A percentile compares a stretch with the other conserved stretches of the same genome.
phyloP scores from a whole-genome alignment of 2,888 invertebrate species.

The Eupsilia transversa region DNA sequence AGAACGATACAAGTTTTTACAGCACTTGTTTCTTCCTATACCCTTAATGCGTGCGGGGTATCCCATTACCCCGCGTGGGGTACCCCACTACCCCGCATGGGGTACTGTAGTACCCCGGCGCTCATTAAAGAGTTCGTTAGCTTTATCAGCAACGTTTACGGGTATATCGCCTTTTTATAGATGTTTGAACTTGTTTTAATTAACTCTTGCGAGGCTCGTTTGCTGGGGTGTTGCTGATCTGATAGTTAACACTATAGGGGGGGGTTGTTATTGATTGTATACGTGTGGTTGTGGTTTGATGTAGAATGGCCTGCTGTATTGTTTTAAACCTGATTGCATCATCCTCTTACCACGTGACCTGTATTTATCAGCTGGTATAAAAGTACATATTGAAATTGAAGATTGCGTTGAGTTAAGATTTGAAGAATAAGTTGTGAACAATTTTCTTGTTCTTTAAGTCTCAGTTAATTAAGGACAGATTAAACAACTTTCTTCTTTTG shows the following conservation, averaged over 20 bases:
- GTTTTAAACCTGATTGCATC: too few species aligned
- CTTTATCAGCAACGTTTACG: slow-evolving; percentile 71
- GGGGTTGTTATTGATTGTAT: slow-evolving; percentile 31
- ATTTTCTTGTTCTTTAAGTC: neutral
- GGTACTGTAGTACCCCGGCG: slow-evolving; percentile 14
- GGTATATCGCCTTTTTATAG: slow-evolving; percentile 73
- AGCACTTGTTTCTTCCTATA: slow-evolving; percentile 70
- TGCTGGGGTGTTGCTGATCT: slow-evolving; percentile 36
- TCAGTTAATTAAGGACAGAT: neutral
- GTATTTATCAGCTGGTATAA: too few species aligned
- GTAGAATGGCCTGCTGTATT: too few species aligned
- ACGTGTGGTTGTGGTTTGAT: neutral
- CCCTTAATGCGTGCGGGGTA: slow-evolving; percentile 62
- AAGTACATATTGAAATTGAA: neutral
- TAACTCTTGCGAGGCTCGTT: slow-evolving; percentile 65
- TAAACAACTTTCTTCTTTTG: neutral
- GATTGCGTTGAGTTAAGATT: neutral
- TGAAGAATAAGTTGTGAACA: neutral
- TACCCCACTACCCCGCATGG: slow-evolving; percentile 6
- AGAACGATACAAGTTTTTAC: slow-evolving; percentile 71
- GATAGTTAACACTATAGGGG: slow-evolving; percentile 51
- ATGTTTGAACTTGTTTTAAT: slow-evolving; percentile 78
- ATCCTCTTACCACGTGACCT: too few species aligned
- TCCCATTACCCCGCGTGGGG: slow-evolving; percentile 17
- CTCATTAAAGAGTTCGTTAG: slow-evolving; percentile 72